Evolutionary conservation across 2,797 vertebrate species (phyloP).

Genomic region (Malurus leucopterus): DNA sequence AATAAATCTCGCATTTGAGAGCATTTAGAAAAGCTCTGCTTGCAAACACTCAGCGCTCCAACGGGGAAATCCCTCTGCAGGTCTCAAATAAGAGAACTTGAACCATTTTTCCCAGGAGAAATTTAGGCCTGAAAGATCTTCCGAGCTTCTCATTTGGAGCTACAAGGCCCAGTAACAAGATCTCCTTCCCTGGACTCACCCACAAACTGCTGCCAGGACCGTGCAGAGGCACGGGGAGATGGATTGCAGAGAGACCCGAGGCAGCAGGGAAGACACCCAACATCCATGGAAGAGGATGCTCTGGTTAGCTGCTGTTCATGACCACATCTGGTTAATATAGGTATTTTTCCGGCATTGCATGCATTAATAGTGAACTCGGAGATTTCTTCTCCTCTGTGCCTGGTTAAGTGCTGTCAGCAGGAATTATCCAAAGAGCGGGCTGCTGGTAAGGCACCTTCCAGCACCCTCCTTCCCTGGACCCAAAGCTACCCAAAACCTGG

Average conservation of each 20-base stretch:
- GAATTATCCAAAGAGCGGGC: accelerated
- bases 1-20: conserved; percentile 43
- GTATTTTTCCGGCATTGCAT: not conserved
- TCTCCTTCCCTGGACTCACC: not conserved
- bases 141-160: conserved; percentile 14
- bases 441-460: accelerated
- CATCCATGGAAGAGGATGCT: accelerated
- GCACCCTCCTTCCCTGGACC: not conserved
- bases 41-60: not conserved
- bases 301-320: not conserved
- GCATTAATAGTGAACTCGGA: not conserved
- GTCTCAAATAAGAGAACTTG: conserved; percentile 32
- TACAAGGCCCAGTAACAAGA: not conserved
- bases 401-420: not conserved
- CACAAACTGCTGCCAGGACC: not conserved
- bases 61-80: conserved; percentile 36
- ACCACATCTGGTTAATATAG: not conserved
- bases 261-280: not conserved
- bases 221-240: not conserved
- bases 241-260: not conserved
- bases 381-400: not conserved
- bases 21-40: conserved; percentile 39
- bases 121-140: conserved; percentile 49
- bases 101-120: conserved; percentile 44
- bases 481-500: not conserved